These are phyloP conservation scores for Cricetomys ansorgei DNA, from an alignment of 2,113 vertebrate species.

Conservation along the genomic window DNA sequence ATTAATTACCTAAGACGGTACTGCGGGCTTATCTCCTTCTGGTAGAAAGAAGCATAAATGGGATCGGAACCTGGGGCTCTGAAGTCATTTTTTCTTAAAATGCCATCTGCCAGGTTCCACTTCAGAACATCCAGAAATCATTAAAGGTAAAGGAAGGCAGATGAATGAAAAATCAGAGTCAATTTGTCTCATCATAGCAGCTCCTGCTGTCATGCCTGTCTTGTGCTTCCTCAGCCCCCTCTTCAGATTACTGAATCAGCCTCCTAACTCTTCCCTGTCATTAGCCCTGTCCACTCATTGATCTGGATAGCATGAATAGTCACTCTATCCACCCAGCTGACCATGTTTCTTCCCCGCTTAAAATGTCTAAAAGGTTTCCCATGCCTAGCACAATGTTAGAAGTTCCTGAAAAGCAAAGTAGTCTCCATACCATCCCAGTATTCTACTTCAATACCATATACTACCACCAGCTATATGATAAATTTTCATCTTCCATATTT, in stretches of 20 bases:
- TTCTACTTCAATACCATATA: too few species aligned
- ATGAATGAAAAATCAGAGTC: slow-evolving; percentile 41
- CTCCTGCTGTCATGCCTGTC: neutral
- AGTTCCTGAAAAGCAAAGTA: neutral
- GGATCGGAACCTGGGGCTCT: slow-evolving; percentile 73
- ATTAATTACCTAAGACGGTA: slow-evolving; percentile 85
- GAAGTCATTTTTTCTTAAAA: slow-evolving; percentile 82
- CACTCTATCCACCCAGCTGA: neutral
- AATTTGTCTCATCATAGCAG: neutral
- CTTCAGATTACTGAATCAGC: neutral
- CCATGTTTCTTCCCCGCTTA: neutral
- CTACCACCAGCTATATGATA: neutral
- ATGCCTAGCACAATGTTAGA: neutral
- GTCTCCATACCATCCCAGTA: fast-evolving
- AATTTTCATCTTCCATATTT: neutral
- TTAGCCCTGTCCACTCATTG: neutral
- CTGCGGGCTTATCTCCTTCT: slow-evolving; percentile 76
- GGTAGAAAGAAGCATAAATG: slow-evolving; percentile 71
- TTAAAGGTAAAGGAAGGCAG: slow-evolving; percentile 41
- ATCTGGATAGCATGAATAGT: neutral
- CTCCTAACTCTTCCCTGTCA: neutral
- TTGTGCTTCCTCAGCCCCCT: neutral
- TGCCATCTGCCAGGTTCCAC: slow-evolving; percentile 84
- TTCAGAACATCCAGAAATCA: slow-evolving; percentile 79
- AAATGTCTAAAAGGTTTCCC: neutral